Percentiles rank a stretch among this genome's conserved stretches.
Conservation (phyloP, 1,140 invertebrate genomes). For the Eumeta japonica region DNA sequence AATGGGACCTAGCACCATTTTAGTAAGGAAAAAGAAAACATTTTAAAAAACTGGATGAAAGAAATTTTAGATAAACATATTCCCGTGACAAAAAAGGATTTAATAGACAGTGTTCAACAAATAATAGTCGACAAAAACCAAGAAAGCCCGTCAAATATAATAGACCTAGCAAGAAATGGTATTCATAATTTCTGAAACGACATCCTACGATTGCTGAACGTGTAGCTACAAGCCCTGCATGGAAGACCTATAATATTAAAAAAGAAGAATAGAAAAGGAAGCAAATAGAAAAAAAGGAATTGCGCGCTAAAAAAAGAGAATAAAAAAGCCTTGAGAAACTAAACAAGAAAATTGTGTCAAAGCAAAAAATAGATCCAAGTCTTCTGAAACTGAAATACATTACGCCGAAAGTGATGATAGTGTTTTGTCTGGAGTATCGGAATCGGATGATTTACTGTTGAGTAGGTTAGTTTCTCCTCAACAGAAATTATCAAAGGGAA, state of each 20-base stretch:
- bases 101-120: slow-evolving; percentile 33
- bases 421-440: neutral
- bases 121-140: slow-evolving; percentile 22
- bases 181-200: slow-evolving; percentile 29
- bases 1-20: slow-evolving; percentile 22
- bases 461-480: neutral
- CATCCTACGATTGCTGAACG: slow-evolving; percentile 21
- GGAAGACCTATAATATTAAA: slow-evolving; percentile 11
- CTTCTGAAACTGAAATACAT: slow-evolving; percentile 1
- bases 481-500: neutral
- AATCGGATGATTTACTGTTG: slow-evolving; percentile 3
- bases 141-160: slow-evolving; percentile 18
- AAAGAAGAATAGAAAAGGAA: slow-evolving; percentile 12
- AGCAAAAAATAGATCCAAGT: neutral
- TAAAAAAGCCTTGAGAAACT: no score
- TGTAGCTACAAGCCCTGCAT: slow-evolving; percentile 12
- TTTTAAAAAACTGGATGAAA: slow-evolving; percentile 27
- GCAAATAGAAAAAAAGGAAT: slow-evolving; percentile 3
- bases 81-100: slow-evolving; percentile 27
- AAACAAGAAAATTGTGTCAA: neutral
- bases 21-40: slow-evolving; percentile 26
- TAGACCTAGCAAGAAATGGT: slow-evolving; percentile 33
- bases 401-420: neutral
- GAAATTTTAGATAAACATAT: slow-evolving; percentile 27
- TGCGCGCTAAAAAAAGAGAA: neutral